Percentiles rank a stretch among this genome's conserved stretches.
Conservation (phyloP, 2,888 invertebrate species). For the Apodemia duryi region DNA sequence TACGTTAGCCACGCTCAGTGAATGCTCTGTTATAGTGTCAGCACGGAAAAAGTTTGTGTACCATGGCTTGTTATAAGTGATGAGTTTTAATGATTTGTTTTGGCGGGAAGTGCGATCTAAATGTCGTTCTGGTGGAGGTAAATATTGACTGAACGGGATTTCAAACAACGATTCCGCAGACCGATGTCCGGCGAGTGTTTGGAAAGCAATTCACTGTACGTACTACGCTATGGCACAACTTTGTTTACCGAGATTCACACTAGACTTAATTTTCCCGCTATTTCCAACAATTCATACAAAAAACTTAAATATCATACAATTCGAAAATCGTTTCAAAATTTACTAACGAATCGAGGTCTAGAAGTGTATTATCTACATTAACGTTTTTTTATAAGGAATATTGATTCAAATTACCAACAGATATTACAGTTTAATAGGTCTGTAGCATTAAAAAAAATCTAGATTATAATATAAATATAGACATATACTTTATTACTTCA, state of each 20-base stretch:
- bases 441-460: no score
- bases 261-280: background rate
- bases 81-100: slow-evolving; percentile 42
- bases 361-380: no score
- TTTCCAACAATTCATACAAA: background rate
- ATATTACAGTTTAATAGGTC: no score
- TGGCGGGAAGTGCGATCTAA: slow-evolving; percentile 45
- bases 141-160: slow-evolving; percentile 55
- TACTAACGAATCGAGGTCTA: no score
- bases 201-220: slow-evolving; percentile 33
- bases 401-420: no score
- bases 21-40: background rate
- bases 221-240: slow-evolving; percentile 28
- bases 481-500: no score
- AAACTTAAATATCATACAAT: background rate
- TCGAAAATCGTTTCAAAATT: background rate
- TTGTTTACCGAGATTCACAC: slow-evolving; percentile 3
- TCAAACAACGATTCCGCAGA: slow-evolving; percentile 32
- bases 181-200: slow-evolving; percentile 31
- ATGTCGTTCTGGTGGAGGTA: slow-evolving; percentile 60
- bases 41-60: slow-evolving; percentile 27
- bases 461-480: no score
- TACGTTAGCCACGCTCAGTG: slow-evolving; percentile 40
- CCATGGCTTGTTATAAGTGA: slow-evolving; percentile 40
- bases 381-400: no score